Base-by-base conservation (phyloP, 2,113 vertebrate genomes). In the Smithornis capensis region DNA sequence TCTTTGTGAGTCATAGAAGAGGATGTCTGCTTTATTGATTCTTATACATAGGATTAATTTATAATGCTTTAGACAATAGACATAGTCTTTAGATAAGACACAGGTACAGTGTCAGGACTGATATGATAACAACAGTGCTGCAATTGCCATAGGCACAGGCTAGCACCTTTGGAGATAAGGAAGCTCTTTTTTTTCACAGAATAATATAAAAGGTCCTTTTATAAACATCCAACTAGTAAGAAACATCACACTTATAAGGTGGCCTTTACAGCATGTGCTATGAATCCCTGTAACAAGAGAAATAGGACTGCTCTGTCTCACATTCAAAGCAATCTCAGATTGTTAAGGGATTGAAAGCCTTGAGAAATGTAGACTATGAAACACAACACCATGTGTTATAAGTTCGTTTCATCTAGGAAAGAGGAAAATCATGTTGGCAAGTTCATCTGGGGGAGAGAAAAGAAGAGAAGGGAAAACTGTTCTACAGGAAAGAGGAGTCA, bases 371-470 rank as follows among this genome's bases (percentile, higher is more conserved):
- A 53, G 42, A n/a, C 15, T 67, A 27, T 44, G 38, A 82, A 87
- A 74, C 23, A 24, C 8, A 15, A 8, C 24, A 27, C 28, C 29
- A 2, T 18, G 52, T 35, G n/a, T 21, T 60, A 0, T 25, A n/a
- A 22, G 11, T 7, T 18, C 19, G 17, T 44, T 69, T 56, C 14
- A 47, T 14, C 28, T 9, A 19, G 19, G 16, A 87, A 83, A 89
- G 33, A 64, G 40, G 37, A 7, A 17, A 80, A 37, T 40, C 50
- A 2, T 21, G 35, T 53, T 29, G n/a, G 14, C 2, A 9, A 50
- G 14, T 40, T 40, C 33, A 27, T 38, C 16, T 84, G 45, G 53
- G 53, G 84, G 63, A 59, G 8, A 49, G 84, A 55, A 59, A 15
- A 67, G 14, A 47, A 44, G 40, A 29, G 28, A 62, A 70, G 47